Evolutionary conservation across 2,113 vertebrate species (phyloP).

Genomic region (Pitta sordida): DNA sequence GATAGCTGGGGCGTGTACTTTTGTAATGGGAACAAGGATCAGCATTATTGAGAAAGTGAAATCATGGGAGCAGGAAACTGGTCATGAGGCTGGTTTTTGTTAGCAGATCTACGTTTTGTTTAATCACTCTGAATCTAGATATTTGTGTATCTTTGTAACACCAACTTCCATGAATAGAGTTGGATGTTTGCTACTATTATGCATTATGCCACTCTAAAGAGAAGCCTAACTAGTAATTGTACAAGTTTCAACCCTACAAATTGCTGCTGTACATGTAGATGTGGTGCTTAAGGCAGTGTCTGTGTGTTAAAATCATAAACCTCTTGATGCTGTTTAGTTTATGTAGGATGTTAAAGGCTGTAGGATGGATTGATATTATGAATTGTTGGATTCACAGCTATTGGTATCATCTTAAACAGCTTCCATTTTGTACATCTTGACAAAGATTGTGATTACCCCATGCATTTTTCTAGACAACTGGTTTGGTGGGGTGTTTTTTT

Average conservation of each 20-base stretch:
- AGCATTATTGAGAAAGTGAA: neutral
- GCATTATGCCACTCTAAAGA: neutral
- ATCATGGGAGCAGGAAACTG: neutral
- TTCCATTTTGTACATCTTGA: neutral
- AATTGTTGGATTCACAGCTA: neutral
- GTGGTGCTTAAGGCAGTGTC: neutral
- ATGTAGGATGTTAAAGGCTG: neutral
- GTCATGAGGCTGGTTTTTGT: neutral
- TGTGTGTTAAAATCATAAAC: neutral
- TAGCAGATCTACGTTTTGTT: fast-evolving
- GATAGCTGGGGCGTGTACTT: neutral
- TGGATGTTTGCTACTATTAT: neutral
- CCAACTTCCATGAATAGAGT: neutral
- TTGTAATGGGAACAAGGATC: neutral
- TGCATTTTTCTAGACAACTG: neutral
- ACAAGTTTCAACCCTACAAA: neutral
- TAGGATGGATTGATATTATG: neutral
- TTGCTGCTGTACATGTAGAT: neutral
- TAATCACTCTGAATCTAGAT: neutral
- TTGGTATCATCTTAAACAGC: neutral
- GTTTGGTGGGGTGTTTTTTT: neutral
- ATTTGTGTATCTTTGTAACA: neutral
- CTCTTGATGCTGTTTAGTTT: neutral
- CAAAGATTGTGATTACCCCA: neutral
- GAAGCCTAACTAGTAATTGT: neutral